phyloP scores from a whole-genome alignment of 2,113 vertebrate genomes.

The Catharus fuscescens region DNA sequence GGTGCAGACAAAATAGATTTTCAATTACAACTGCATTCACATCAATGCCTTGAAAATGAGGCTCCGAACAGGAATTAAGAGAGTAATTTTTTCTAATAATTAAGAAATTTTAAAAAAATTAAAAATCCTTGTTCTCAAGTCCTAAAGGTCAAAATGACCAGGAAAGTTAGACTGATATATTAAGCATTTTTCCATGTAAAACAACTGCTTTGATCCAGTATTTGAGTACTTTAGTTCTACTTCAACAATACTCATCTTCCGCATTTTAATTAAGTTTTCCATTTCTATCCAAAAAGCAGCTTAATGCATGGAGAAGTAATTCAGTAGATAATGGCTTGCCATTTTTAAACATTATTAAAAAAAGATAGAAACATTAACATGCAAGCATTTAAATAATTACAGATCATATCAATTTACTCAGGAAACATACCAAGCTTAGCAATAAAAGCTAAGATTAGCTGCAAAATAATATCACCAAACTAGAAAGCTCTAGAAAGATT shows the following conservation, averaged over 20 bases:
- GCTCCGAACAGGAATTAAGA: not conserved
- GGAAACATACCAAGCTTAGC: constrained; percentile 21
- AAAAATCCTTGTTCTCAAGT: not conserved
- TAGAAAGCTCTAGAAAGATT: constrained; percentile 49
- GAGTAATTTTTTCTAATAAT: not conserved
- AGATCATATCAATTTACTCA: constrained; percentile 31
- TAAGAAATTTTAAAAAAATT: not conserved
- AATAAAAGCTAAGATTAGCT: constrained; percentile 48
- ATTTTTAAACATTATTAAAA: constrained; percentile 47
- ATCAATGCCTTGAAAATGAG: not conserved
- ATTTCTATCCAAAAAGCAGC: not conserved
- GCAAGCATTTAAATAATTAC: constrained; percentile 58
- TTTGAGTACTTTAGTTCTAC: not conserved
- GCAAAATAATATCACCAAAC: not conserved
- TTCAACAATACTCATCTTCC: not conserved
- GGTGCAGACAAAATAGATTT: fast-evolving
- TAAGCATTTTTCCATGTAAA: not conserved
- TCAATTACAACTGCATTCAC: not conserved
- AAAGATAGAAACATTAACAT: constrained; percentile 51
- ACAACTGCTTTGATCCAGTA: not conserved
- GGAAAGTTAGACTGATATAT: not conserved
- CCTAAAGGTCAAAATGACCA: not conserved
- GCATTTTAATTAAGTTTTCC: constrained; percentile 38
- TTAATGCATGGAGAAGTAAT: constrained; percentile 5
- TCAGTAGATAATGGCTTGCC: not conserved